These are phyloP conservation scores for Meganola albula DNA, from an alignment of 2,888 invertebrate species.

Conservation along the genomic window DNA sequence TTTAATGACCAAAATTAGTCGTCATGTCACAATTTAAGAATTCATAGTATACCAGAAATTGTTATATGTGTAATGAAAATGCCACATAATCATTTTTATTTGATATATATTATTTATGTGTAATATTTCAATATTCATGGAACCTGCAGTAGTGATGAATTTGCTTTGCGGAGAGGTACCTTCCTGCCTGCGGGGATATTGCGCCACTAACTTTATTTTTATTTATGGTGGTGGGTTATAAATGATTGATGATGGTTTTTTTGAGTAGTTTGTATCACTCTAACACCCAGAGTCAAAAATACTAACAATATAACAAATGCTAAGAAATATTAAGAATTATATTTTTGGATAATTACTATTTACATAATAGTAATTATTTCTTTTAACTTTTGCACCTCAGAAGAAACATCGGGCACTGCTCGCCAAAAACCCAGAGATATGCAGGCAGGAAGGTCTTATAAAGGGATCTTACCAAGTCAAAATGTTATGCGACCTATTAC, in stretches of 20 bases:
- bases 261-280: constrained; percentile 51
- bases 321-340: constrained; percentile 28
- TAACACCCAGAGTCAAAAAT: constrained; percentile 46
- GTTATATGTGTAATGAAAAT: constrained; percentile 32
- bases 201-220: constrained; percentile 65
- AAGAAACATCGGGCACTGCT: constrained; percentile 73
- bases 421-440: constrained; percentile 71
- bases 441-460: constrained; percentile 84
- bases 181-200: constrained; percentile 77
- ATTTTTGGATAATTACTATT: constrained; percentile 41
- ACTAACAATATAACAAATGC: constrained; percentile 47
- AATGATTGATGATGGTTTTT: constrained; percentile 37
- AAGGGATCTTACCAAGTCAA: constrained; percentile 63
- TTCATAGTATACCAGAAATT: too few species aligned
- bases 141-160: constrained; percentile 64
- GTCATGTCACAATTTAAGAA: too few species aligned
- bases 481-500: constrained; percentile 57
- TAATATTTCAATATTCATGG: constrained; percentile 30
- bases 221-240: constrained; percentile 62
- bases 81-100: constrained; percentile 21
- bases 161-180: constrained; percentile 77
- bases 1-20: too few species aligned
- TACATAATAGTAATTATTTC: constrained; percentile 57
- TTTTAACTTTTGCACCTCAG: constrained; percentile 77
- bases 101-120: constrained; percentile 19